Base-by-base conservation (phyloP, 2,113 vertebrate genomes). In the Dissostichus mawsoni region DNA sequence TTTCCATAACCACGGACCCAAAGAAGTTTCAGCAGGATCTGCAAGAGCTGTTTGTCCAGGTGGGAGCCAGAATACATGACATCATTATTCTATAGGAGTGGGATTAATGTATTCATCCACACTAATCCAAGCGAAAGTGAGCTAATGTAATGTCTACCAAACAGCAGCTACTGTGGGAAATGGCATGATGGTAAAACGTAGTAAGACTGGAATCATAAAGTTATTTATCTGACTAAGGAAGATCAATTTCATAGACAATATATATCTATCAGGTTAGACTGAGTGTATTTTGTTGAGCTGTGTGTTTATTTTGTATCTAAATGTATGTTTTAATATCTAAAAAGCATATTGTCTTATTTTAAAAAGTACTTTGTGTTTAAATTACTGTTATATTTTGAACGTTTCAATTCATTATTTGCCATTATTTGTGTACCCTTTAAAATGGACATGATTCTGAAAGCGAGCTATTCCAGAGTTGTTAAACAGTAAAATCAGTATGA, bases 11-110 rank as follows among this genome's bases (percentile, higher is more conserved):
- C 0, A 93, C 94, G 0, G 96, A 99, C 74, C 97, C 97, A 0
- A 83, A 55, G 81, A 95, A 96, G 90, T 99, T 99, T 87, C 97
- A 98, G 93, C 93, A 81, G 90, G 96, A 95, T 88, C 95, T 99
- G 73, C 90, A 93, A 74, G 96, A 98, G 56, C 96, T 99, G 81
- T 97, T 96, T 0, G 97, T 99, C 74, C 97, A 98, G 97, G 97
- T 99, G 76, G 63, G 92, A 80, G 76, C 44, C 64, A 83, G 69
- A 74, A 85, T 63, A 68, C 57, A 44, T 61, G 23, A 17, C n/a
- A 18, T 23, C 4, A 58, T 80, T 18, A 12, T 67, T 76, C 16
- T 69, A 36, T 14, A 58, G 11, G 4, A 74, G 18, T 57, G 16
- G 23, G 12, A 61, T 11, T 20, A 20, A 29, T 67, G 51, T 41